These are phyloP conservation scores for Gobiocypris rarus DNA, from an alignment of 2,113 vertebrate species.

Conservation along the genomic window DNA sequence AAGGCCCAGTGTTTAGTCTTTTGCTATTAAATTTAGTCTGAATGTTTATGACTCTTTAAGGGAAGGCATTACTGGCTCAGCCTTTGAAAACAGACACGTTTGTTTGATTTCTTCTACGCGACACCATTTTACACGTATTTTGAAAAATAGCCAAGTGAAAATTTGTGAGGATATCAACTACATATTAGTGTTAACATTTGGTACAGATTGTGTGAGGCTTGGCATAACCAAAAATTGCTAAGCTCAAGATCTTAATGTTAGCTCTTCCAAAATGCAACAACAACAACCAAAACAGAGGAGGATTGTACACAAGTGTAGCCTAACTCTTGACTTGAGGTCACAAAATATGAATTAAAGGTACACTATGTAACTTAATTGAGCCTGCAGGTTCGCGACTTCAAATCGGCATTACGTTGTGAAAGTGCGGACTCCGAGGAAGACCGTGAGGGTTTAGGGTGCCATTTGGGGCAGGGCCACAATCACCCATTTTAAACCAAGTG, in stretches of 20 bases:
- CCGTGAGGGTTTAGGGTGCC: too few species aligned
- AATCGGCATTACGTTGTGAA: too few species aligned
- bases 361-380: too few species aligned
- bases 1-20: slow-evolving; percentile 51
- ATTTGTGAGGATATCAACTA: slow-evolving; percentile 36
- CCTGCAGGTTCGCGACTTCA: too few species aligned
- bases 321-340: neutral
- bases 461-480: too few species aligned
- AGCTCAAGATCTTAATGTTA: neutral
- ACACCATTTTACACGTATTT: slow-evolving; percentile 6
- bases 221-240: neutral
- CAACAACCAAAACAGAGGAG: neutral
- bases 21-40: slow-evolving; percentile 37
- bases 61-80: neutral
- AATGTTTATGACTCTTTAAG: neutral
- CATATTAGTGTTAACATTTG: slow-evolving; percentile 15
- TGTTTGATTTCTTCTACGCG: neutral
- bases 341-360: too few species aligned
- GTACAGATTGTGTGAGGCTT: slow-evolving; percentile 27
- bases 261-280: neutral
- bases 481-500: too few species aligned
- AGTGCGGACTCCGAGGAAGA: too few species aligned
- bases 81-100: neutral
- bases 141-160: slow-evolving; percentile 1
- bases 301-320: neutral